Evolutionary conservation across 2,888 invertebrate genomes (phyloP).

Genomic region (Eretmocerus hayati): DNA sequence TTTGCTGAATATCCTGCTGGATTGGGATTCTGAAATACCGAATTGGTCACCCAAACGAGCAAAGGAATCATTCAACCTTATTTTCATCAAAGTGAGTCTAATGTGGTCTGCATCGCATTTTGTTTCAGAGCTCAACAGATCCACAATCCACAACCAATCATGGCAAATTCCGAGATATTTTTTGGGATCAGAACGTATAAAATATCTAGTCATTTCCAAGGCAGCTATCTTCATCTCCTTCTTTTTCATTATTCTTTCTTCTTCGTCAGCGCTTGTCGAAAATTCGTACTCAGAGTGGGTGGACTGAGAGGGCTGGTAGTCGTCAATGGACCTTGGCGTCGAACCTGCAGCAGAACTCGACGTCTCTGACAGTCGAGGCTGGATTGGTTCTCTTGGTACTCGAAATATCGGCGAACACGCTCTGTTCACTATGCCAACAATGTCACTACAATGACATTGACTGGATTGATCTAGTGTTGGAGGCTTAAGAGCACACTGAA

Average conservation of each 20-base stretch:
- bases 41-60: conserved; percentile 13
- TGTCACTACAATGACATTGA: too few species aligned
- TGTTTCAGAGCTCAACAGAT: conserved; percentile 1
- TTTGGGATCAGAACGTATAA: conserved; percentile 11
- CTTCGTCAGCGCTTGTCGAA: neutral
- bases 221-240: neutral
- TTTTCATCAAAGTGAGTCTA: conserved; percentile 16
- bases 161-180: conserved; percentile 8
- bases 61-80: conserved; percentile 17
- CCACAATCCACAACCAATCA: conserved; percentile 13
- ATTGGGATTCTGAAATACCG: too few species aligned
- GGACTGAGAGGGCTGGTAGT: too few species aligned
- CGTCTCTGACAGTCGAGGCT: too few species aligned
- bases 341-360: too few species aligned
- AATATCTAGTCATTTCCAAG: conserved; percentile 5
- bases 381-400: too few species aligned
- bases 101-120: conserved; percentile 5
- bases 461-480: too few species aligned
- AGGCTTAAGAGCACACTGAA: too few species aligned
- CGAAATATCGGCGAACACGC: too few species aligned
- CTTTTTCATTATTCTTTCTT: neutral
- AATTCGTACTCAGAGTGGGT: neutral
- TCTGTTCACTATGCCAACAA: too few species aligned
- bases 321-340: too few species aligned
- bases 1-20: too few species aligned